Evolutionary conservation across 2,797 vertebrate species (phyloP).

Genomic region (Florisuga fusca): DNA sequence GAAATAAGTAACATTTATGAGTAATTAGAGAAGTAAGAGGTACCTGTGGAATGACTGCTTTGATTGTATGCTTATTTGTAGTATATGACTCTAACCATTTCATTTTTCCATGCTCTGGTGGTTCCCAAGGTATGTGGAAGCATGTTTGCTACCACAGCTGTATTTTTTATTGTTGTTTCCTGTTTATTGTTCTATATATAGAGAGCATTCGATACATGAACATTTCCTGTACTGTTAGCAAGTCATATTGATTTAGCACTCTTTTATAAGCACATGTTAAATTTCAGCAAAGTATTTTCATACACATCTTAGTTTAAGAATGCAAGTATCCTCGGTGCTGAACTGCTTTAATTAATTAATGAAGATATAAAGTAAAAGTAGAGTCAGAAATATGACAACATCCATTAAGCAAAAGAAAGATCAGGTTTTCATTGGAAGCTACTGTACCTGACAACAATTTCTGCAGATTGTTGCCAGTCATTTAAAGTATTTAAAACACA

Average conservation of each 20-base stretch:
- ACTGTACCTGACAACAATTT: neutral
- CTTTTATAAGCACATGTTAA: neutral
- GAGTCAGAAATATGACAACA: slow-evolving; percentile 24
- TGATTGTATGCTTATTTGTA: neutral
- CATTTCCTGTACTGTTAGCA: slow-evolving; percentile 19
- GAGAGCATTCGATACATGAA: neutral
- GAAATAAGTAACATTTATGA: neutral
- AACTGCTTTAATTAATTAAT: slow-evolving; percentile 27
- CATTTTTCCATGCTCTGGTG: neutral
- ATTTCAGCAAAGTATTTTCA: neutral
- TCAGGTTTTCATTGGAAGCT: slow-evolving; percentile 46
- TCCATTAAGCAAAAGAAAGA: slow-evolving; percentile 24
- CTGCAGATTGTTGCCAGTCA: neutral
- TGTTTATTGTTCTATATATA: slow-evolving; percentile 37
- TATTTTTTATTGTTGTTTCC: neutral
- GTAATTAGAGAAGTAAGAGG: neutral
- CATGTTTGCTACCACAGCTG: neutral
- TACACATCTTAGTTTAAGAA: neutral
- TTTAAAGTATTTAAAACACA: slow-evolving; percentile 6
- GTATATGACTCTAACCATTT: neutral
- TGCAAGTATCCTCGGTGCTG: neutral
- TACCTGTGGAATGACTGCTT: neutral
- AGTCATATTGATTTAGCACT: neutral
- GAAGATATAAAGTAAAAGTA: neutral
- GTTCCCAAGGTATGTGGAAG: neutral